These are phyloP conservation scores for Polypterus bichir DNA, from an alignment of 2,113 vertebrate genomes.

Conservation along the genomic window DNA sequence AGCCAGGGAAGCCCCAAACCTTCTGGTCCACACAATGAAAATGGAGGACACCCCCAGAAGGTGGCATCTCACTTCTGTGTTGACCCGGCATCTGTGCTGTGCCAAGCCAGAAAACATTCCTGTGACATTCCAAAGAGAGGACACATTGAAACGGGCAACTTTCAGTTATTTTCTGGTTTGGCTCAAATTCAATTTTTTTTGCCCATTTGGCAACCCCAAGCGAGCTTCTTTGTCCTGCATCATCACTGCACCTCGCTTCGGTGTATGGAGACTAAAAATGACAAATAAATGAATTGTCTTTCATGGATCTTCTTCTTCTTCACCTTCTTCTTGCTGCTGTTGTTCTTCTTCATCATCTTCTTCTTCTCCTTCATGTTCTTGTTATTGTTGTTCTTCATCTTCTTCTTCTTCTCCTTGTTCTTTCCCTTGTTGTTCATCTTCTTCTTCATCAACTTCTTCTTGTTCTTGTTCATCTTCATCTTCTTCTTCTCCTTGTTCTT, in stretches of 20 bases:
- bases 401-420: background rate
- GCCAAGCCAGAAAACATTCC: no score
- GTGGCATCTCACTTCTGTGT: no score
- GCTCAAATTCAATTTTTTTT: no score
- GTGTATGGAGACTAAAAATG: conserved; percentile 21
- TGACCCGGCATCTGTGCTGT: no score
- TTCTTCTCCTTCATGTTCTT: background rate
- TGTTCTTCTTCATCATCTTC: background rate
- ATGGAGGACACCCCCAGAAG: no score
- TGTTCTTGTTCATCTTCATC: background rate
- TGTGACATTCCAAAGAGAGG: no score
- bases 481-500: background rate
- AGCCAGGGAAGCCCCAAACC: no score
- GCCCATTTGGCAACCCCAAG: conserved; percentile 31
- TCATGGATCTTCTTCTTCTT: conserved; percentile 13
- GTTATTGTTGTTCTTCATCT: background rate
- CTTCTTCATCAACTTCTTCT: background rate
- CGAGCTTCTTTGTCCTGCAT: conserved; percentile 20
- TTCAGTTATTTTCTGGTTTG: no score
- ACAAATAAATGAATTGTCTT: conserved; percentile 14
- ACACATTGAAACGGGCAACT: no score
- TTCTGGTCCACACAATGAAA: no score
- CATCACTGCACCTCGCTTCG: conserved; percentile 24
- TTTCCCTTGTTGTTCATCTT: background rate
- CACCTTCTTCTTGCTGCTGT: background rate